These are phyloP conservation scores for Uropetala carovei DNA, from an alignment of 2,888 invertebrate genomes.

Conservation along the genomic window DNA sequence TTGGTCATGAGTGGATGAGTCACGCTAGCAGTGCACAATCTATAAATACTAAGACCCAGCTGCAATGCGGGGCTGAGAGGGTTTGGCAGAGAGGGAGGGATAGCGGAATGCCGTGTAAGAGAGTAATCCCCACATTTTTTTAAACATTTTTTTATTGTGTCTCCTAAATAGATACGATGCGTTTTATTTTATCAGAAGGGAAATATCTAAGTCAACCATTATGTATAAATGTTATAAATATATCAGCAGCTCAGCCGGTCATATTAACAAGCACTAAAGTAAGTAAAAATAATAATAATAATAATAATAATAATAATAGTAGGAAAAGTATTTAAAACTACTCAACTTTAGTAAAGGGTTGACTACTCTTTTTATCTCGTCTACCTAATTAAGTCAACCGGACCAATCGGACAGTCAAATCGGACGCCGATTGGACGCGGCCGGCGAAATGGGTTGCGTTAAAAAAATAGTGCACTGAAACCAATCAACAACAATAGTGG, in stretches of 20 bases:
- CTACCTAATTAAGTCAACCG: constrained; percentile 53
- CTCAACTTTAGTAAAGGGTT: constrained; percentile 46
- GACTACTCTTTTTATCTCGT: constrained; percentile 47
- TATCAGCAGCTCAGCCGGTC: constrained; percentile 61
- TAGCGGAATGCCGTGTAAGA: not conserved
- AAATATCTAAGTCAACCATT: constrained; percentile 29
- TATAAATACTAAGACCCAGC: constrained; percentile 61
- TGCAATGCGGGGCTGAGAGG: constrained; percentile 51
- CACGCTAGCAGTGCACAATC: constrained; percentile 59
- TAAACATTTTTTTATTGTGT: not conserved
- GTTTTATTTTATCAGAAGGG: not conserved
- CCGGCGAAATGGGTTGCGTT: constrained; percentile 48
- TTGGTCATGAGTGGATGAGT: constrained; percentile 56
- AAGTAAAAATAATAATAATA: not conserved
- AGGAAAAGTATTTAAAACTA: constrained; percentile 54
- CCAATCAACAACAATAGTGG: constrained; percentile 60
- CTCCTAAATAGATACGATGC: not conserved
- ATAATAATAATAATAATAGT: constrained; percentile 32
- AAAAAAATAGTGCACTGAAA: constrained; percentile 56
- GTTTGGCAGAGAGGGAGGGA: constrained; percentile 6
- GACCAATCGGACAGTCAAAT: constrained; percentile 46
- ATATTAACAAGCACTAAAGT: constrained; percentile 59
- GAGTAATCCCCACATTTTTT: constrained; percentile 22
- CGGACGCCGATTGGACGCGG: constrained; percentile 48
- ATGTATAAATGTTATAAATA: constrained; percentile 19